Evolutionary conservation across 2,113 vertebrate species (phyloP).

Genomic region (Coptodon rendalli): DNA sequence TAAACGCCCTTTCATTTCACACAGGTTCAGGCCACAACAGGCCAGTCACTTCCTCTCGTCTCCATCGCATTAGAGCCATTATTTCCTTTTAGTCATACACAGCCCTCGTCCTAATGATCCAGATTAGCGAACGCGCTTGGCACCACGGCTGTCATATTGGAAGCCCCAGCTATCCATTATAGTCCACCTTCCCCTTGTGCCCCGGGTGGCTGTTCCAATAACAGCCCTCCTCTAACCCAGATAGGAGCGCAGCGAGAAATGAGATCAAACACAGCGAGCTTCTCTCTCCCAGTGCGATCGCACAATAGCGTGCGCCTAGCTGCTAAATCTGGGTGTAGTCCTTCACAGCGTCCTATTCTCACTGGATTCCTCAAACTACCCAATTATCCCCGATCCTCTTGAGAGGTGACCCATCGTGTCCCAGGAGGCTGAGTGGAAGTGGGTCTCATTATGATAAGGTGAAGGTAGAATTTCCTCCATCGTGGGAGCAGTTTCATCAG

Average conservation of each 20-base stretch:
- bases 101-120: background rate
- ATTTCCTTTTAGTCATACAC: background rate
- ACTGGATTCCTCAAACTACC: constrained; percentile 57
- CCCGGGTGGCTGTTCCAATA: constrained; percentile 40
- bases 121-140: background rate
- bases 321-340: constrained; percentile 52
- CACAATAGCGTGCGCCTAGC: constrained; percentile 12
- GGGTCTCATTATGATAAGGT: constrained; percentile 65
- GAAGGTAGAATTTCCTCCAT: constrained; percentile 18
- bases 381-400: constrained; percentile 64
- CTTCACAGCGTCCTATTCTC: constrained; percentile 38
- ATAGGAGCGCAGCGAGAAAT: constrained; percentile 35
- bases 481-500: background rate
- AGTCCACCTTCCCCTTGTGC: constrained; percentile 5
- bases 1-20: background rate
- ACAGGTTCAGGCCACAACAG: background rate
- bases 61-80: constrained; percentile 19
- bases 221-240: constrained; percentile 49
- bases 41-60: background rate
- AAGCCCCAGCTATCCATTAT: constrained; percentile 28
- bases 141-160: background rate
- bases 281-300: constrained; percentile 31
- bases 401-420: constrained; percentile 51
- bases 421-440: constrained; percentile 54
- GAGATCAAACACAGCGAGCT: constrained; percentile 25